Conservation (phyloP, 2,797 vertebrate species). For the Megaceryle alcyon region DNA sequence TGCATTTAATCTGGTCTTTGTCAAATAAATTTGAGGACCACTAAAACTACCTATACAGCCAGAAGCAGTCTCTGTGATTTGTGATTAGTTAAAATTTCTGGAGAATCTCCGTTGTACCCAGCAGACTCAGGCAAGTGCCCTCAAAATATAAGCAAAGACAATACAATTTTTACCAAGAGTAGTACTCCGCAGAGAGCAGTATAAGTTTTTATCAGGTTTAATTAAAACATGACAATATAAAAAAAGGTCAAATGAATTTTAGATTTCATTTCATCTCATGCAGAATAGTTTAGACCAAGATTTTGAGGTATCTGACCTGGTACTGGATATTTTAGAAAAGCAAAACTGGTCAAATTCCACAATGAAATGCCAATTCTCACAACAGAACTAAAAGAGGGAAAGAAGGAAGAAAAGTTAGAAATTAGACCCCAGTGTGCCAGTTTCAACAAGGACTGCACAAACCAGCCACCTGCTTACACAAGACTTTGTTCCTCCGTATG, state of each 20-base stretch:
- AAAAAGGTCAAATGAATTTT: slow-evolving; percentile 9
- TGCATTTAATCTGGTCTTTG: not conserved
- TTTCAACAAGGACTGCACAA: not conserved
- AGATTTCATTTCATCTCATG: not conserved
- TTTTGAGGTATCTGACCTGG: not conserved
- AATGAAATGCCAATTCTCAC: not conserved
- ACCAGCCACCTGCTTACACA: not conserved
- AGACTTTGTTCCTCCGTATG: not conserved
- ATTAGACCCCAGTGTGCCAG: not conserved
- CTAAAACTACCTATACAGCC: not conserved
- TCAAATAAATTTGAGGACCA: not conserved
- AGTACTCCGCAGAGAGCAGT: not conserved
- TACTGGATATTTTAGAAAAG: not conserved
- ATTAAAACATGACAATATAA: slow-evolving; percentile 6
- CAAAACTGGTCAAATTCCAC: not conserved
- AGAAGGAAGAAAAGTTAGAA: not conserved
- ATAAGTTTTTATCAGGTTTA: not conserved
- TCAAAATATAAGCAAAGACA: not conserved
- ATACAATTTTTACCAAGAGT: not conserved
- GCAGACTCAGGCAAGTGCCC: not conserved
- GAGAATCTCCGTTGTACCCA: not conserved
- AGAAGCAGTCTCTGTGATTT: not conserved
- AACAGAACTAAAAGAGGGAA: not conserved
- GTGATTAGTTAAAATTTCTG: not conserved
- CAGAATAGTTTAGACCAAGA: not conserved